Percentiles rank a stretch among this genome's conserved stretches.
Evolutionary conservation across 1,140 invertebrate genomes (phyloP).

Genomic region (Magallana angulata): DNA sequence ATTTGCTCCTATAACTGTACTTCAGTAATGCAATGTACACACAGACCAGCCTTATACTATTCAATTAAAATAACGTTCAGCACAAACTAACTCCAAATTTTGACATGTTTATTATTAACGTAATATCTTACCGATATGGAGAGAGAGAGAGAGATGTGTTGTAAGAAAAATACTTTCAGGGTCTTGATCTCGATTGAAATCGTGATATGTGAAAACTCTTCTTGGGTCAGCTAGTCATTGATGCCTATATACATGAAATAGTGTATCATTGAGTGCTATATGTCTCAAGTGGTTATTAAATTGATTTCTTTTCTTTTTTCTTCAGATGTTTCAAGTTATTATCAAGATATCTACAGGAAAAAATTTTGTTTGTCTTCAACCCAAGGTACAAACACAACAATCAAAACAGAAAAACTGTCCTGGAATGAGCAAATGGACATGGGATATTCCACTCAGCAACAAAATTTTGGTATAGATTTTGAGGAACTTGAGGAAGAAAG

Average conservation of each 20-base stretch:
- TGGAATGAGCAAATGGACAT: not conserved
- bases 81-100: not conserved
- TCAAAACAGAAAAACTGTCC: not conserved
- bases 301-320: not conserved
- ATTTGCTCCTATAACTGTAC: not conserved
- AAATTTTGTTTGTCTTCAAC: not conserved
- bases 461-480: not conserved
- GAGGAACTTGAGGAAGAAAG: not conserved
- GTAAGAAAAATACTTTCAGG: too few species aligned
- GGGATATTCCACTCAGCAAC: not conserved
- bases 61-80: not conserved
- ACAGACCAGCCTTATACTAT: too few species aligned
- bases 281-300: too few species aligned
- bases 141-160: not conserved
- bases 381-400: not conserved
- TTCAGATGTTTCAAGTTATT: constrained; percentile 10
- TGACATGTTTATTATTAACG: not conserved
- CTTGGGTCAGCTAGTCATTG: too few species aligned
- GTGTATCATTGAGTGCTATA: too few species aligned
- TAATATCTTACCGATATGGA: too few species aligned
- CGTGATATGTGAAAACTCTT: too few species aligned
- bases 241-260: too few species aligned
- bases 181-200: too few species aligned
- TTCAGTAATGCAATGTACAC: not conserved
- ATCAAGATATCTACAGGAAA: not conserved